Conservation (phyloP, 2,888 invertebrate species). For the Euzetes globulus region DNA sequence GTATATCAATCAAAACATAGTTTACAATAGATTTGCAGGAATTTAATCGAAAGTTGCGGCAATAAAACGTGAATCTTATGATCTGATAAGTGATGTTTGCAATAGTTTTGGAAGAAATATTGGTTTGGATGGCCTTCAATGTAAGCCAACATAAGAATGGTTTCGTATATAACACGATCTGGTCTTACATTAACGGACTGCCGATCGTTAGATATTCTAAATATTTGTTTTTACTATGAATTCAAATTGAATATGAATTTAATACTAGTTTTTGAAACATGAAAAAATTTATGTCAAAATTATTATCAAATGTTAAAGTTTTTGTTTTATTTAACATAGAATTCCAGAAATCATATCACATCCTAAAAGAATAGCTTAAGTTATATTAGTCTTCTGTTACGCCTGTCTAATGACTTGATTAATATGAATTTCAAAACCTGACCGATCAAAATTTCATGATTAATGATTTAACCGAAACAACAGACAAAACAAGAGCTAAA, state of each 20-base stretch:
- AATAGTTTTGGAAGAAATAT: neutral
- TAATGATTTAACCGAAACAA: no score
- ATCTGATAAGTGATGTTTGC: neutral
- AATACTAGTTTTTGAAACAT: neutral
- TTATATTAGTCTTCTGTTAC: neutral
- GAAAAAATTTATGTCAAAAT: constrained; percentile 5
- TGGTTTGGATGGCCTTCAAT: neutral
- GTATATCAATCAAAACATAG: neutral
- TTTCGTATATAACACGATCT: neutral
- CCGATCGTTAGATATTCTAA: neutral
- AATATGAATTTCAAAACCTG: no score
- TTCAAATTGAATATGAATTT: neutral
- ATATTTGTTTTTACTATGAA: neutral
- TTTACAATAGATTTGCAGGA: neutral
- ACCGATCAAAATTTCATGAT: no score
- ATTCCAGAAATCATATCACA: neutral
- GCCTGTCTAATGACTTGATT: neutral
- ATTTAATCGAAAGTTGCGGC: neutral
- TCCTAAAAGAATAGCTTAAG: neutral
- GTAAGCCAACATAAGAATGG: neutral
- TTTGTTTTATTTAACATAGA: neutral
- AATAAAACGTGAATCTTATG: neutral
- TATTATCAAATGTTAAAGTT: neutral
- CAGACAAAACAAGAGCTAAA: no score
- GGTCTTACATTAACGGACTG: neutral